These are phyloP conservation scores for Erebia epiphron DNA, from an alignment of 2,888 invertebrate genomes.

Conservation along the genomic window DNA sequence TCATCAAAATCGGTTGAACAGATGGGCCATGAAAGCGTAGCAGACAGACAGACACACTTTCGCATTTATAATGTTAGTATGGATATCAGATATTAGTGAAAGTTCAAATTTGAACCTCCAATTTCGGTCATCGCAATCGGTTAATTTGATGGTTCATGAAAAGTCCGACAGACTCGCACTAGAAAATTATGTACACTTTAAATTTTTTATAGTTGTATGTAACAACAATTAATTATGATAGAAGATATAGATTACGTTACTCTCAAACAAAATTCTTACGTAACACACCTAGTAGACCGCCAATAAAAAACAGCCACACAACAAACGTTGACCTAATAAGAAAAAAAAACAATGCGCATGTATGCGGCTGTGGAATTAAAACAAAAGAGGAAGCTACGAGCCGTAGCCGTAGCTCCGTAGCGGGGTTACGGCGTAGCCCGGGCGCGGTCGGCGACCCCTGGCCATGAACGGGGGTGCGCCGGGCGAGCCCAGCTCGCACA, in stretches of 20 bases:
- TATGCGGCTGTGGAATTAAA: conserved; percentile 52
- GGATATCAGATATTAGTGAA: too few species aligned
- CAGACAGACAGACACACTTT: too few species aligned
- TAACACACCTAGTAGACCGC: conserved; percentile 6
- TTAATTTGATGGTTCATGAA: too few species aligned
- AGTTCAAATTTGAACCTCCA: too few species aligned
- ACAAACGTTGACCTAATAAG: conserved; percentile 65
- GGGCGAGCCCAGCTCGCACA: conserved; percentile 54
- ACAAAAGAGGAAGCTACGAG: conserved; percentile 74
- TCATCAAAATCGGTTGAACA: too few species aligned
- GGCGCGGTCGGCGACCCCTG: conserved; percentile 82
- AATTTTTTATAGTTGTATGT: too few species aligned
- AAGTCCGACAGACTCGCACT: too few species aligned
- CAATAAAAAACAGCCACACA: conserved; percentile 22
- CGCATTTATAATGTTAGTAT: too few species aligned
- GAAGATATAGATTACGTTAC: neutral
- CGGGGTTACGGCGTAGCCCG: conserved; percentile 77
- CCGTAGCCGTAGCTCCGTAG: conserved; percentile 70
- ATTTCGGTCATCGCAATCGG: too few species aligned
- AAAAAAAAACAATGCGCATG: conserved; percentile 49
- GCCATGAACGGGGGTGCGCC: conserved; percentile 80
- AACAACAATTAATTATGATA: too few species aligned
- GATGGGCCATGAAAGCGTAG: too few species aligned
- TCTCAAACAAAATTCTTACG: neutral
- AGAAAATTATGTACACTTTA: too few species aligned